Percentiles rank a stretch among this genome's conserved stretches.
phyloP scores from a whole-genome alignment of 2,888 invertebrate species.

The Melanotus villosus region DNA sequence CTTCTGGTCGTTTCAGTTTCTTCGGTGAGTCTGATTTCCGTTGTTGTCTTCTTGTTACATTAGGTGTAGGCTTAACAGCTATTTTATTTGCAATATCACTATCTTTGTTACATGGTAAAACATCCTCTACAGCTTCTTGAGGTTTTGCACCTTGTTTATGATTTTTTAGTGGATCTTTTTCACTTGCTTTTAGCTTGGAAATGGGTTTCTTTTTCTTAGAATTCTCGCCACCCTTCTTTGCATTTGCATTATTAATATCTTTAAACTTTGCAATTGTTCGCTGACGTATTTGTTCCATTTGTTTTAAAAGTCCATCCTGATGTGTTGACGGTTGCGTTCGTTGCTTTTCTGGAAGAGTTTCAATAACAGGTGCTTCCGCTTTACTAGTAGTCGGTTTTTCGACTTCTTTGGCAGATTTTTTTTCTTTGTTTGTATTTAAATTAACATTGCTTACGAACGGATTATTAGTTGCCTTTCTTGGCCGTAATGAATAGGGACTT shows the following conservation, averaged over 20 bases:
- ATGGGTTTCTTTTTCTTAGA: background rate
- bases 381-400: too few relatives aligned
- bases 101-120: too few relatives aligned
- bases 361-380: too few relatives aligned
- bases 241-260: constrained; percentile 26
- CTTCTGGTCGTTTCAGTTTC: too few relatives aligned
- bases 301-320: constrained; percentile 48
- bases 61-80: too few relatives aligned
- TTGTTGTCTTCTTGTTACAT: too few relatives aligned
- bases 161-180: background rate
- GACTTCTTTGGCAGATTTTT: too few relatives aligned
- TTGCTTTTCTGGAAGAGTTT: constrained; percentile 7
- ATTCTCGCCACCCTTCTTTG: constrained; percentile 6
- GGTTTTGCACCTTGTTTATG: background rate
- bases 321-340: constrained; percentile 1
- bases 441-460: too few relatives aligned
- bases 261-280: constrained; percentile 57
- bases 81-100: too few relatives aligned
- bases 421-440: background rate
- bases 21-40: too few relatives aligned
- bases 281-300: constrained; percentile 59
- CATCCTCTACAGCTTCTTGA: too few relatives aligned
- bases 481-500: constrained; percentile 41
- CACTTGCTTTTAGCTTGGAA: background rate
- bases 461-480: constrained; percentile 30